These are phyloP conservation scores for Colistium nudipinnis DNA, from an alignment of 2,113 vertebrate genomes.

Conservation along the genomic window DNA sequence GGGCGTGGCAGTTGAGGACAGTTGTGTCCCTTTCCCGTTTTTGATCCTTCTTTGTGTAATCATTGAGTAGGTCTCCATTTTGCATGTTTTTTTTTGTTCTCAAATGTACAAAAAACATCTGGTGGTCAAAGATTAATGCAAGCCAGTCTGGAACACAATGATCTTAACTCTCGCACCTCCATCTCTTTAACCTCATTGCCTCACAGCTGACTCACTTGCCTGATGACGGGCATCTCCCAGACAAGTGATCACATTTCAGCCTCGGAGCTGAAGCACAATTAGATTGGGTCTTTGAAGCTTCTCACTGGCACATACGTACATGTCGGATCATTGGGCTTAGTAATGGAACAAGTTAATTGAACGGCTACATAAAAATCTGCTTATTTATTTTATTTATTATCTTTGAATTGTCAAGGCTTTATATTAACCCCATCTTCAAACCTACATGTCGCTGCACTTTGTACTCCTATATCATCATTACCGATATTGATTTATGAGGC, in stretches of 20 bases:
- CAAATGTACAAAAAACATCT: not conserved
- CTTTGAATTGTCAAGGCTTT: not conserved
- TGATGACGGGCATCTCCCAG: slow-evolving; percentile 42
- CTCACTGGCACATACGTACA: slow-evolving; percentile 12
- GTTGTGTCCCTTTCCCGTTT: not conserved
- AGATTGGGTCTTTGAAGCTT: slow-evolving; percentile 33
- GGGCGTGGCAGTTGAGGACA: not conserved
- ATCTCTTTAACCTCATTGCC: slow-evolving; percentile 47
- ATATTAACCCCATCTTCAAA: not conserved
- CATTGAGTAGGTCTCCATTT: not conserved
- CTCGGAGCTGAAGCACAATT: slow-evolving; percentile 46
- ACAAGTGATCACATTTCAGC: slow-evolving; percentile 58
- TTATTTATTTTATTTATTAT: not conserved
- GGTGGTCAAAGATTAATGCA: not conserved
- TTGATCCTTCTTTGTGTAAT: not conserved
- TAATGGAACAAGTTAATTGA: not conserved
- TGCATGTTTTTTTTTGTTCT: not conserved
- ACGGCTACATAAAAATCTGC: no score
- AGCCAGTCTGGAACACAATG: not conserved
- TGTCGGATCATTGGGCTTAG: not conserved
- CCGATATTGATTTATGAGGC: slow-evolving; percentile 48
- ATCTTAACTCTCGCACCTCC: slow-evolving; percentile 18
- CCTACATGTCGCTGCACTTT: not conserved
- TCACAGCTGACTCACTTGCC: slow-evolving; percentile 36
- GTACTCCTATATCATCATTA: slow-evolving; percentile 6